These are phyloP conservation scores for Eretmocerus hayati DNA, from an alignment of 2,888 invertebrate species.

Conservation along the genomic window DNA sequence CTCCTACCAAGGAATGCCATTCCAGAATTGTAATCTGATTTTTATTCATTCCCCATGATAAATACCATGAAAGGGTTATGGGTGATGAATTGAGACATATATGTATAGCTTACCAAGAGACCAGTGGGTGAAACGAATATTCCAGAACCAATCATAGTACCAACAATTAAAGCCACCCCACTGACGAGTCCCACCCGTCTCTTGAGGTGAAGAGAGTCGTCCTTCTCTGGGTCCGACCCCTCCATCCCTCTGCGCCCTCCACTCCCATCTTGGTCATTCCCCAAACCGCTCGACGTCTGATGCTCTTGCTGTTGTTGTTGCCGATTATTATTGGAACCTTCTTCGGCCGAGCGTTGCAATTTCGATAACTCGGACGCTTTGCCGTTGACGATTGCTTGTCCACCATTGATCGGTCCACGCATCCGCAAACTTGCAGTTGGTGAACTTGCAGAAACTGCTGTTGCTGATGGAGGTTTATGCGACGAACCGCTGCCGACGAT, in stretches of 20 bases:
- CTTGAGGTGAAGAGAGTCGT: conserved; percentile 98
- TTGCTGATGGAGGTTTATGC: too few relatives aligned
- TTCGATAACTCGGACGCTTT: conserved; percentile 11
- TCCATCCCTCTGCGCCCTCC: conserved; percentile 61
- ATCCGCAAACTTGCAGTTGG: conserved; percentile 11
- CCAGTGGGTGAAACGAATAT: conserved; percentile 98
- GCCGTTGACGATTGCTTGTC: conserved; percentile 17
- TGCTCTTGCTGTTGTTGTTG: conserved; percentile 19
- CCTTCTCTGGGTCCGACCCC: conserved; percentile 89
- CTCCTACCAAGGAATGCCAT: too few relatives aligned
- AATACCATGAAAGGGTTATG: too few relatives aligned
- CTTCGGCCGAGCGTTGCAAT: neutral
- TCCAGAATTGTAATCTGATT: too few relatives aligned
- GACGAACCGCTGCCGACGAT: neutral
- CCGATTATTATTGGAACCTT: conserved; percentile 12
- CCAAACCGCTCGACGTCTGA: conserved; percentile 28
- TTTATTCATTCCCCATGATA: too few relatives aligned
- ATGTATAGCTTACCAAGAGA: conserved; percentile 71
- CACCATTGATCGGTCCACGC: conserved; percentile 8
- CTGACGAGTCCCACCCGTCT: conserved; percentile 98
- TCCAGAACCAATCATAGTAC: conserved; percentile 98
- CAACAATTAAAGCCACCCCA: conserved; percentile 98
- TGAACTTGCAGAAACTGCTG: conserved; percentile 17
- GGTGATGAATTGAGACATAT: too few relatives aligned
- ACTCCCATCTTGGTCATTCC: conserved; percentile 43